Conservation (phyloP, 2,888 invertebrate genomes). For the Drosophila buzzatii region DNA sequence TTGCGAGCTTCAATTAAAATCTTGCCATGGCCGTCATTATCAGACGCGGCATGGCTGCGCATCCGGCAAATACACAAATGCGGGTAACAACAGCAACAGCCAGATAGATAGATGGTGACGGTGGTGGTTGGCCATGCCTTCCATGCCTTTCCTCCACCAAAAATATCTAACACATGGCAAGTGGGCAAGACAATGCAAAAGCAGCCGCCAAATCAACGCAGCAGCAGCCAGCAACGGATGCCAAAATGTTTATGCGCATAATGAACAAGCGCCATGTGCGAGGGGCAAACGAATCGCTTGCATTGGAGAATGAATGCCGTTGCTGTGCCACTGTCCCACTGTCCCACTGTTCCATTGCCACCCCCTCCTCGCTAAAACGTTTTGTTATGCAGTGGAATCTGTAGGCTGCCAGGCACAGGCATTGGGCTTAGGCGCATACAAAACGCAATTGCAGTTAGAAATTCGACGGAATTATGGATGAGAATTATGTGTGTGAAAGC, state of each 20-base stretch:
- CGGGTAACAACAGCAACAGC: conserved; percentile 46
- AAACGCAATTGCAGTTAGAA: conserved; percentile 60
- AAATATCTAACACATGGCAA: conserved; percentile 75
- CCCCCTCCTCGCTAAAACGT: conserved; percentile 41
- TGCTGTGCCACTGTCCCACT: neutral
- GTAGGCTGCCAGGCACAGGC: conserved; percentile 53
- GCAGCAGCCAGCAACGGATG: conserved; percentile 57
- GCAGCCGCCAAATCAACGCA: conserved; percentile 74
- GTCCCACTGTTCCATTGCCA: conserved; percentile 8
- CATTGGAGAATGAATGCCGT: conserved; percentile 7
- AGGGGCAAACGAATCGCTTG: conserved; percentile 2
- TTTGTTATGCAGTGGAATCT: conserved; percentile 61
- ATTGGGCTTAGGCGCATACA: conserved; percentile 26
- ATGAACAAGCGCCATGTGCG: conserved; percentile 69
- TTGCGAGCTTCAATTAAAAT: conserved; percentile 53
- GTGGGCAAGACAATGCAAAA: conserved; percentile 71
- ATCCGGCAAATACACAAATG: conserved; percentile 62
- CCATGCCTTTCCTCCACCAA: neutral
- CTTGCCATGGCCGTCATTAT: conserved; percentile 57
- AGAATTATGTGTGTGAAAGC: conserved; percentile 74
- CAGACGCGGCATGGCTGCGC: conserved; percentile 59
- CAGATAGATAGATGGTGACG: neutral
- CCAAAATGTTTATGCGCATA: conserved; percentile 79
- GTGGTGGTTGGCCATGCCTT: conserved; percentile 4
- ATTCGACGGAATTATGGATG: conserved; percentile 66